Percentiles rank a stretch among this genome's conserved stretches.
phyloP scores from a whole-genome alignment of 2,113 vertebrate species.

The Helogale parvula region DNA sequence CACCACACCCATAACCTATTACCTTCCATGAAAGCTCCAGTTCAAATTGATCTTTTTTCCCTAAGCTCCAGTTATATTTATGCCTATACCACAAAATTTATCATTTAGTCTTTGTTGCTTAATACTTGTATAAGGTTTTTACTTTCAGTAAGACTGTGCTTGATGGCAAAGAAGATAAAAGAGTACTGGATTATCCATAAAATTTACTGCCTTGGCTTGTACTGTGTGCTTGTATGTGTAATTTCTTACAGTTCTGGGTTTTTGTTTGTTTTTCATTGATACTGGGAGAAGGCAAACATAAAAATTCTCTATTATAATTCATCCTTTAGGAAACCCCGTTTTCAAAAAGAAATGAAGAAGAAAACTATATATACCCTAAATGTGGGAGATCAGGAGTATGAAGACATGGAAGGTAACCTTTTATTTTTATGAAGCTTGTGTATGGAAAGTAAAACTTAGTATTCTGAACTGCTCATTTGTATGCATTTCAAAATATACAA shows the following conservation, averaged over 20 bases:
- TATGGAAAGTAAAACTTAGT: slow-evolving; percentile 45
- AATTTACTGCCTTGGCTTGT: not conserved
- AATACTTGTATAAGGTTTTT: slow-evolving; percentile 8
- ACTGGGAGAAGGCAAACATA: slow-evolving; percentile 24
- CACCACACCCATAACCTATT: not conserved
- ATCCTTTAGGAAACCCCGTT: slow-evolving; percentile 61
- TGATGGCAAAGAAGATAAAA: slow-evolving; percentile 29
- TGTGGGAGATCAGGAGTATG: slow-evolving; percentile 78
- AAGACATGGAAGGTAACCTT: slow-evolving; percentile 85
- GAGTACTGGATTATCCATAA: not conserved
- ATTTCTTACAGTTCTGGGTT: slow-evolving; percentile 6
- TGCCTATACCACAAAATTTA: not conserved
- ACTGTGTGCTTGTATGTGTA: slow-evolving; percentile 45
- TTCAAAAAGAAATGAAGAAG: slow-evolving; percentile 84
- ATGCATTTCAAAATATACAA: not conserved
- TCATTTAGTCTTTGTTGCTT: slow-evolving; percentile 8
- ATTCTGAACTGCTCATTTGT: not conserved
- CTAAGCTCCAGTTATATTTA: not conserved
- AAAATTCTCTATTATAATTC: slow-evolving; percentile 56
- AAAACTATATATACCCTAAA: slow-evolving; percentile 79
- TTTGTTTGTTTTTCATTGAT: not conserved
- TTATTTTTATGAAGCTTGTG: slow-evolving; percentile 1
- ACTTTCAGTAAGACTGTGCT: slow-evolving; percentile 5
- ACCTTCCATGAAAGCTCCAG: not conserved
- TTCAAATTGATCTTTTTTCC: slow-evolving; percentile 29